Percentiles rank a stretch among this genome's conserved stretches.
Evolutionary conservation across 53 echinoderm and acorn worm species (phyloP).

Genomic region (Glandiceps talaboti): DNA sequence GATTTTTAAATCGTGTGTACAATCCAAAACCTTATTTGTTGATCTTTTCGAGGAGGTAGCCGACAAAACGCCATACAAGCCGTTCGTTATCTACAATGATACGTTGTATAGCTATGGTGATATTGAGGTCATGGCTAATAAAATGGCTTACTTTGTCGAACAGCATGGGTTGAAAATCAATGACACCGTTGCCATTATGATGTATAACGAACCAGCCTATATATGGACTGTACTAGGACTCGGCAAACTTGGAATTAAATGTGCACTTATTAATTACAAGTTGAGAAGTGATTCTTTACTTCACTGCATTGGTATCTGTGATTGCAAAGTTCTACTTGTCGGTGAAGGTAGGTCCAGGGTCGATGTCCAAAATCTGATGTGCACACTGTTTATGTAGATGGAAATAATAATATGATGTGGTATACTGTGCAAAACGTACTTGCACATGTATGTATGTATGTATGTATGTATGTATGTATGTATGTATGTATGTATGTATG

Average conservation of each 20-base stretch:
- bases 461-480: too few relatives aligned
- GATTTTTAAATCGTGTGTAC: neutral
- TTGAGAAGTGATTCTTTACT: slow-evolving; percentile 35
- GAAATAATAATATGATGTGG: too few relatives aligned
- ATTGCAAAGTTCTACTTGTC: slow-evolving; percentile 32
- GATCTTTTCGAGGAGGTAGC: slow-evolving; percentile 40
- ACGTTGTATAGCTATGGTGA: slow-evolving; percentile 34
- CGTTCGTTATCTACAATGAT: slow-evolving; percentile 37
- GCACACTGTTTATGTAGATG: too few relatives aligned
- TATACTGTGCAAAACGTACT: too few relatives aligned
- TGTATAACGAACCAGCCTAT: slow-evolving; percentile 49
- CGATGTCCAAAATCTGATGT: too few relatives aligned
- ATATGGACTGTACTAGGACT: slow-evolving; percentile 39
- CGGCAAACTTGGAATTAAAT: slow-evolving; percentile 35
- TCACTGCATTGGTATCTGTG: slow-evolving; percentile 48
- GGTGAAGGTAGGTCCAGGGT: slow-evolving; percentile 56
- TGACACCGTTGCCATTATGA: slow-evolving; percentile 40
- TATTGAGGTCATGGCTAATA: slow-evolving; percentile 27
- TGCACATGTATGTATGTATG: too few relatives aligned
- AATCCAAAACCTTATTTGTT: slow-evolving; percentile 1
- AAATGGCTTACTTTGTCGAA: slow-evolving; percentile 34
- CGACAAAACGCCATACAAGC: slow-evolving; percentile 28
- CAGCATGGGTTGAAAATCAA: slow-evolving; percentile 22
- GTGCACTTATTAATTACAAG: slow-evolving; percentile 51
- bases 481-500: too few relatives aligned